phyloP scores from a whole-genome alignment of 2,797 vertebrate species.

The Denticeps clupeoides region DNA sequence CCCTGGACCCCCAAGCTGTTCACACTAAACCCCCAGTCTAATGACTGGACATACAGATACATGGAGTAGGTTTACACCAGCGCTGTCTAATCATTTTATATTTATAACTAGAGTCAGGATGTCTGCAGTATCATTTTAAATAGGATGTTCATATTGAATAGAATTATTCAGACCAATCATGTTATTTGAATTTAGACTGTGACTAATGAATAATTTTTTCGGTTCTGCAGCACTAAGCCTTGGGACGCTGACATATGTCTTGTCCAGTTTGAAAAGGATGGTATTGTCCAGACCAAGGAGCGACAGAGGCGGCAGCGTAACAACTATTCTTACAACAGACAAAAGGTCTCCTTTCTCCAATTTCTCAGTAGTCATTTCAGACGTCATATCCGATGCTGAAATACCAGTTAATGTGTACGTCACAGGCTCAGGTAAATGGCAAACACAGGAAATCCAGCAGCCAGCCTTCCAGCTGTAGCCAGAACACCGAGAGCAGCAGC shows the following conservation, averaged over 20 bases:
- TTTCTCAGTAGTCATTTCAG: no score
- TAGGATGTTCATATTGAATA: no score
- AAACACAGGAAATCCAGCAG: constrained; percentile 82
- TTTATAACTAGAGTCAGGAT: no score
- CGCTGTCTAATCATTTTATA: neutral
- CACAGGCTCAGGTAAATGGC: constrained; percentile 49
- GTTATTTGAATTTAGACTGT: no score
- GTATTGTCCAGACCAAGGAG: constrained; percentile 77
- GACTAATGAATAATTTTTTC: neutral
- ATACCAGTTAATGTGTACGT: constrained; percentile 7
- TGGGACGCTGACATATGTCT: constrained; percentile 79
- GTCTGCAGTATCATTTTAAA: no score
- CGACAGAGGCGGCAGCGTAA: constrained; percentile 46
- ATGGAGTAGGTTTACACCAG: constrained; percentile 64
- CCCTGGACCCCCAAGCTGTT: constrained; percentile 76
- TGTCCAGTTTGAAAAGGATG: constrained; percentile 81
- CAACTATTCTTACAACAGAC: constrained; percentile 40
- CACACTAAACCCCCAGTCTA: constrained; percentile 53
- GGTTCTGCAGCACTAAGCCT: constrained; percentile 56
- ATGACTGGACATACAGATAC: constrained; percentile 80
- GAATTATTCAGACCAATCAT: no score
- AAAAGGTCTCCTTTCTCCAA: neutral
- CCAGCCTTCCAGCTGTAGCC: constrained; percentile 87
- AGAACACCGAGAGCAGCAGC: constrained; percentile 89
- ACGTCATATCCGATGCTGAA: no score